Evolutionary conservation across 1,140 invertebrate species (phyloP).

Genomic region (Whitmania pigra): DNA sequence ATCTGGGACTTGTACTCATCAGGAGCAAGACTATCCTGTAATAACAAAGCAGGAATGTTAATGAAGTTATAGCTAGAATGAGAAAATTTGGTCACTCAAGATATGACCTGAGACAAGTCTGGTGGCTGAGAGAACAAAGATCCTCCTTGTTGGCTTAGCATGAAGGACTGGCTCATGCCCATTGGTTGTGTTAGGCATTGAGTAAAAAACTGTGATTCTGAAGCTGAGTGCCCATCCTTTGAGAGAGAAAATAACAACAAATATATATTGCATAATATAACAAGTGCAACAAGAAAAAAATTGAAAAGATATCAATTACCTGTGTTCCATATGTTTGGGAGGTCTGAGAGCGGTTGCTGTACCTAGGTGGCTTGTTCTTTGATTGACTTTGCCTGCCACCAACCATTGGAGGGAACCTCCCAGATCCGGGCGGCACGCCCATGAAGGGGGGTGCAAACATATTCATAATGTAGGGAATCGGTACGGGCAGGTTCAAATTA

Average conservation of each 20-base stretch:
- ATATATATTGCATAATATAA: too few species aligned
- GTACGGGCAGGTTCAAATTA: slow-evolving; percentile 55
- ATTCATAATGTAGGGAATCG: slow-evolving; percentile 84
- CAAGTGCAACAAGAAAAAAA: too few species aligned
- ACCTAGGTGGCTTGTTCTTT: slow-evolving; percentile 34
- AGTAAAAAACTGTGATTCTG: slow-evolving; percentile 20
- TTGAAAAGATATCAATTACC: too few species aligned
- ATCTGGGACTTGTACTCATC: slow-evolving; percentile 84
- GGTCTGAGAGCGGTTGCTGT: slow-evolving; percentile 32
- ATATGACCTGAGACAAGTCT: slow-evolving; percentile 45
- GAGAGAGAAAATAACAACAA: too few species aligned
- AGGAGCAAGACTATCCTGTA: slow-evolving; percentile 67
- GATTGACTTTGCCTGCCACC: slow-evolving; percentile 7
- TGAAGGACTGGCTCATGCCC: slow-evolving; percentile 45
- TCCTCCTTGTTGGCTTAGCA: slow-evolving; percentile 43
- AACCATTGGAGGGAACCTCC: background rate
- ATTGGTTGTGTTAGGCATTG: slow-evolving; percentile 39
- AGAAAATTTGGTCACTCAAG: slow-evolving; percentile 12
- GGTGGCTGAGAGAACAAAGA: slow-evolving; percentile 44
- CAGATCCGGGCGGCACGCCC: background rate
- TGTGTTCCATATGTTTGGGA: too few species aligned
- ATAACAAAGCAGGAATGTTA: background rate
- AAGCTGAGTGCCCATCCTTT: background rate
- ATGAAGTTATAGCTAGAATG: background rate
- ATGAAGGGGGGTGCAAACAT: slow-evolving; percentile 74